Evolutionary conservation across 2,797 vertebrate species (phyloP).

Genomic region (Lates japonicus): DNA sequence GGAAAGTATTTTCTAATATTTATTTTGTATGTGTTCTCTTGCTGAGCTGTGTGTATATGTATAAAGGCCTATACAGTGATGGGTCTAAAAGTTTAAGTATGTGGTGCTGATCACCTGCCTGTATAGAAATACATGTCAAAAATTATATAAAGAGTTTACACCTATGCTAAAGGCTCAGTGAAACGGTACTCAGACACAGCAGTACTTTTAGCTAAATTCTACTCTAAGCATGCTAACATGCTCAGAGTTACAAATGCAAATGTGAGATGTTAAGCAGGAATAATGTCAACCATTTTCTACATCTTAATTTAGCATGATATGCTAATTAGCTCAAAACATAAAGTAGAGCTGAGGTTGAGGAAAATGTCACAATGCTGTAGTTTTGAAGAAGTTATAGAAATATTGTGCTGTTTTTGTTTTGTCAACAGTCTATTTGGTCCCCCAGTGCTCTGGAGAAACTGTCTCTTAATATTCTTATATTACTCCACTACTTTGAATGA

Average conservation of each 20-base stretch:
- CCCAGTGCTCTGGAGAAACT: too few species aligned
- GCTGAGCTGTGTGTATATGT: too few species aligned
- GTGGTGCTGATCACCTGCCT: too few species aligned
- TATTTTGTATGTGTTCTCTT: too few species aligned
- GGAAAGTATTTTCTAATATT: too few species aligned
- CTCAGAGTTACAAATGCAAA: background rate
- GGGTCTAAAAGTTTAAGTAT: background rate
- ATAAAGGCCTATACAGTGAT: background rate
- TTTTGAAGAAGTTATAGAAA: too few species aligned
- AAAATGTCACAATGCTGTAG: background rate
- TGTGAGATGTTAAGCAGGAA: background rate
- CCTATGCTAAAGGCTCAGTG: too few species aligned
- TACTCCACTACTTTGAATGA: background rate
- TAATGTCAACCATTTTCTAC: background rate
- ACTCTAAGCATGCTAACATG: background rate
- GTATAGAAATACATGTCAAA: background rate
- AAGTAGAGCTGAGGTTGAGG: background rate
- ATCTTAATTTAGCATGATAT: background rate
- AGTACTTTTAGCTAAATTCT: background rate
- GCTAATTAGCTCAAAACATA: background rate
- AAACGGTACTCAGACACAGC: too few species aligned
- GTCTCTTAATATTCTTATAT: background rate
- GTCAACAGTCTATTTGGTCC: background rate
- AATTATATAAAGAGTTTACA: background rate
- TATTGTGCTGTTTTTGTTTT: background rate